Conservation (phyloP, 2,113 vertebrate species). For the Lophura nycthemera region DNA sequence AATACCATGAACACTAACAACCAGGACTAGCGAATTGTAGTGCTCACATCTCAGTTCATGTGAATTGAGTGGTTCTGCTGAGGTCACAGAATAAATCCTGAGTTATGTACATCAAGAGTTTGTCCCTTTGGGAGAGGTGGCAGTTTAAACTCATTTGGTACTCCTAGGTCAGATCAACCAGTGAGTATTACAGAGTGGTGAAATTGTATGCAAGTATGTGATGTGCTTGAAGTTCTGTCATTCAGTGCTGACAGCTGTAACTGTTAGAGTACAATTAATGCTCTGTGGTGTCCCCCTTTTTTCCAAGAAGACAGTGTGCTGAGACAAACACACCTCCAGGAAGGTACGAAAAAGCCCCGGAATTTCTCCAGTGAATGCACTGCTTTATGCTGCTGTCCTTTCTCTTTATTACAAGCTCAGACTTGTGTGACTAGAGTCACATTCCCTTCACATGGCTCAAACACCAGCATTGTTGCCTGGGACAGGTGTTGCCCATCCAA, state of each 20-base stretch:
- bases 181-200: not conserved
- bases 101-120: not conserved
- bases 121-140: not conserved
- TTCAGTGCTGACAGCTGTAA: not conserved
- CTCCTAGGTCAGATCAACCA: not conserved
- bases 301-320: not conserved
- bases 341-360: not conserved
- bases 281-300: not conserved
- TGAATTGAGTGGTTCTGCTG: accelerated
- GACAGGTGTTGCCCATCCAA: not conserved
- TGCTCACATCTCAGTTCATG: not conserved
- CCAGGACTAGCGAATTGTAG: not conserved
- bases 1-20: not conserved
- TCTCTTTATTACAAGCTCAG: not conserved
- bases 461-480: not conserved
- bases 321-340: not conserved
- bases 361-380: not conserved
- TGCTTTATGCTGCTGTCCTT: not conserved
- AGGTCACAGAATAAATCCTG: not conserved
- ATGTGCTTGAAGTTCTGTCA: not conserved
- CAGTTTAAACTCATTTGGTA: not conserved
- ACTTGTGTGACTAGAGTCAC: not conserved
- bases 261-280: not conserved
- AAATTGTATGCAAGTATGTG: accelerated
- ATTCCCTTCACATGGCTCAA: not conserved